Evolutionary conservation across 2,797 vertebrate species (phyloP).

Genomic region (Myripristis jacobus): DNA sequence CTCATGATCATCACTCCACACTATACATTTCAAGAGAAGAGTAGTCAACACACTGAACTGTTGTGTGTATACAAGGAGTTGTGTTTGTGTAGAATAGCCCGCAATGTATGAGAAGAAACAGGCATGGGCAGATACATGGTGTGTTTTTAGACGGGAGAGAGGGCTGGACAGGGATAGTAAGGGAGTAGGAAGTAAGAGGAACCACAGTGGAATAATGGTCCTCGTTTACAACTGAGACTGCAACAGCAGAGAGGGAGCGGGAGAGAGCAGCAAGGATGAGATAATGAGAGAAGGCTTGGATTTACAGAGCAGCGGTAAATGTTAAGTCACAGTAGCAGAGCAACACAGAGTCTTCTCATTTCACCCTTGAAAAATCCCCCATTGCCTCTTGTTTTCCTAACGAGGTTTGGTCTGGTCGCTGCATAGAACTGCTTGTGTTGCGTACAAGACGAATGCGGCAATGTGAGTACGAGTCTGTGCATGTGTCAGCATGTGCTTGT

Average conservation of each 20-base stretch:
- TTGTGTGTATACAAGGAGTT: constrained; percentile 8
- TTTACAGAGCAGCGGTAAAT: constrained; percentile 62
- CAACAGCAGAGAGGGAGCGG: constrained; percentile 45
- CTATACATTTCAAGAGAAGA: too few relatives aligned
- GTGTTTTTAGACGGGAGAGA: constrained; percentile 48
- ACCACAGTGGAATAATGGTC: constrained; percentile 62
- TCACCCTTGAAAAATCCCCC: constrained; percentile 46
- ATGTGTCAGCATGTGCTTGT: neutral
- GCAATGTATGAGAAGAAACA: constrained; percentile 14
- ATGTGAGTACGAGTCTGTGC: neutral
- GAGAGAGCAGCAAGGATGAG: constrained; percentile 37
- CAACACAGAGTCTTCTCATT: constrained; percentile 49
- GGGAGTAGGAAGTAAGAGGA: constrained; percentile 34
- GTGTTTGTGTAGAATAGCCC: constrained; percentile 8
- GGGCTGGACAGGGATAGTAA: constrained; percentile 6
- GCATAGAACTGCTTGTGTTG: neutral
- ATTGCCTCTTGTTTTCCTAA: constrained; percentile 54
- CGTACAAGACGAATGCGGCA: neutral
- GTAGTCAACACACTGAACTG: constrained; percentile 7
- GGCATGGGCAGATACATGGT: constrained; percentile 31
- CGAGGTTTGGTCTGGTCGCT: constrained; percentile 20
- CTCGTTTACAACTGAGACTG: constrained; percentile 64
- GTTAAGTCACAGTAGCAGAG: constrained; percentile 58
- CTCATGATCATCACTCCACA: too few relatives aligned
- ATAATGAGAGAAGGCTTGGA: constrained; percentile 70